A percentile compares a stretch with the other conserved stretches of the same genome.
These are phyloP conservation scores for Torymus auratus DNA, from an alignment of 2,888 invertebrate species.

Conservation along the genomic window DNA sequence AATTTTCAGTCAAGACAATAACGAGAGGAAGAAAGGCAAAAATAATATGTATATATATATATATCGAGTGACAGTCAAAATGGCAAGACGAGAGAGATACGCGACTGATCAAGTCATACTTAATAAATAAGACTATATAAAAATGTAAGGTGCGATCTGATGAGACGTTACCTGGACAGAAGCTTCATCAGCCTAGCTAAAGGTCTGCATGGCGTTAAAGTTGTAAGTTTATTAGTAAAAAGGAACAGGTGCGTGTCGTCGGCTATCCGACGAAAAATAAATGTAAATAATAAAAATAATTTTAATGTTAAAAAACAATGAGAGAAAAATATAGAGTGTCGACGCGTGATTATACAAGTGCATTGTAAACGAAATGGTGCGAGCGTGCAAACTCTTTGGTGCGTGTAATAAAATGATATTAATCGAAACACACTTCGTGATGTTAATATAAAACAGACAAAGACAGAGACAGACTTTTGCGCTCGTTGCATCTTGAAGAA, in stretches of 20 bases:
- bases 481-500: conserved; percentile 58
- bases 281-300: conserved; percentile 36
- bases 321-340: conserved; percentile 57
- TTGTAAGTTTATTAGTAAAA: conserved; percentile 70
- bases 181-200: conserved; percentile 95
- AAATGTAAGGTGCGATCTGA: conserved; percentile 75
- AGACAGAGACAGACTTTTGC: conserved; percentile 61
- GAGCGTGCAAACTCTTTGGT: conserved; percentile 59
- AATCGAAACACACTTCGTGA: conserved; percentile 52
- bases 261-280: conserved; percentile 50
- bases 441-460: conserved; percentile 61
- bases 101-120: conserved; percentile 51
- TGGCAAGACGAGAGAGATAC: conserved; percentile 54
- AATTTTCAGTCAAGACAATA: conserved; percentile 47
- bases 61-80: conserved; percentile 54
- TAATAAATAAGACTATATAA: conserved; percentile 61
- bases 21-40: conserved; percentile 41
- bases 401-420: conserved; percentile 53
- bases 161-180: conserved; percentile 89
- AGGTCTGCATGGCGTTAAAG: conserved; percentile 81
- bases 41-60: conserved; percentile 22
- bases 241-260: conserved; percentile 70
- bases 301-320: conserved; percentile 47
- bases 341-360: conserved; percentile 59
- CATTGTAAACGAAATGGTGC: conserved; percentile 57